Evolutionary conservation across 2,797 vertebrate genomes (phyloP).

Genomic region (Hydrophis major): DNA sequence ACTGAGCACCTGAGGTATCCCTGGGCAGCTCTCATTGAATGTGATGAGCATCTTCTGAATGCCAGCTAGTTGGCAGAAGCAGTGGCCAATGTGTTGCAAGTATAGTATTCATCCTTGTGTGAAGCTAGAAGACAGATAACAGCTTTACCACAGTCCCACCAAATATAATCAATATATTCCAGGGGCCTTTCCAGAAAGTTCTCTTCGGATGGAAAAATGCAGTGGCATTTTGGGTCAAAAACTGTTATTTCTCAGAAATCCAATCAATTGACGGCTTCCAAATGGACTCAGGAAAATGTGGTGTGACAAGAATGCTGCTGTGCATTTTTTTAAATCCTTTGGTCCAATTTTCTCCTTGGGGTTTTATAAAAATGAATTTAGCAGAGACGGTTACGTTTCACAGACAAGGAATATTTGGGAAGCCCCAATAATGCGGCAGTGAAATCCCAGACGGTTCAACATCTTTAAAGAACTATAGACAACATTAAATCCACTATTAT

Average conservation of each 20-base stretch:
- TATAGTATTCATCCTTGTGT: constrained; percentile 10
- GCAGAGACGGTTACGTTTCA: constrained; percentile 44
- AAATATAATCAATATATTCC: constrained; percentile 15
- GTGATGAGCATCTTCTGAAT: background rate
- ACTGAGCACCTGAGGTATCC: background rate
- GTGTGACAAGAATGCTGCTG: constrained; percentile 35
- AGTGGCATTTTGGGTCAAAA: constrained; percentile 26
- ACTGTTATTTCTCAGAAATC: constrained; percentile 36
- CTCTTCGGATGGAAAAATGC: constrained; percentile 26
- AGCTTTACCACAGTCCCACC: background rate
- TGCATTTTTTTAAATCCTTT: constrained; percentile 40
- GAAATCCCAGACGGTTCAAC: constrained; percentile 32
- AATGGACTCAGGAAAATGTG: constrained; percentile 29
- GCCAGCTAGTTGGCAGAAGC: background rate
- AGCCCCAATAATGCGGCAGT: constrained; percentile 5
- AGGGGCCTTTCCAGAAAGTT: constrained; percentile 25
- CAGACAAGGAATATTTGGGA: constrained; percentile 18
- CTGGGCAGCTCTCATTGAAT: background rate
- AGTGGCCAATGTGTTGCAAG: constrained; percentile 9
- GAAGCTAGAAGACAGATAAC: constrained; percentile 27
- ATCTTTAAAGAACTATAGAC: constrained; percentile 41
- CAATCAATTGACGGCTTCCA: constrained; percentile 45
- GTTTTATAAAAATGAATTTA: constrained; percentile 40
- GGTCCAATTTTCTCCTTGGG: constrained; percentile 26
- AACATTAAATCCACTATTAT: constrained; percentile 31